These are phyloP conservation scores for Ditula angustiorana DNA, from an alignment of 2,888 invertebrate species.

Conservation along the genomic window DNA sequence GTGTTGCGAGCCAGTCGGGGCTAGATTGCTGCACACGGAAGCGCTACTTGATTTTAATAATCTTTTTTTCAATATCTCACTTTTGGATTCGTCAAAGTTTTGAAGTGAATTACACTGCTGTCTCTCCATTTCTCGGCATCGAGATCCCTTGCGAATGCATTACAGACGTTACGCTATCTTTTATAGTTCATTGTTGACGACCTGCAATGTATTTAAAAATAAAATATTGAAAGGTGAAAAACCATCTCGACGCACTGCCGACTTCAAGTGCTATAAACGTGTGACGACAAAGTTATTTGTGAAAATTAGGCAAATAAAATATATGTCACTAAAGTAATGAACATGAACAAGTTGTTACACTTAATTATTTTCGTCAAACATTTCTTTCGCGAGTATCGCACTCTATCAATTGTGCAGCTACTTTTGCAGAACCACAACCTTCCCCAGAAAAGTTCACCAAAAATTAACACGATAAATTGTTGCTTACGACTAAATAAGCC, in stretches of 20 bases:
- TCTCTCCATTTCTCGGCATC: conserved; percentile 79
- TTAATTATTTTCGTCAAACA: conserved; percentile 57
- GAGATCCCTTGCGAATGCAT: conserved; percentile 70
- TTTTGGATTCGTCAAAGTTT: conserved; percentile 82
- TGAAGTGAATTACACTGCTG: conserved; percentile 81
- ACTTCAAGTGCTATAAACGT: conserved; percentile 47
- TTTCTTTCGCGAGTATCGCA: conserved; percentile 76
- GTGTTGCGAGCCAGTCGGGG: conserved; percentile 70
- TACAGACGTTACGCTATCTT: conserved; percentile 73
- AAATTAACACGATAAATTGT: conserved; percentile 63
- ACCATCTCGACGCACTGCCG: conserved; percentile 56
- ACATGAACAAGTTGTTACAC: conserved; percentile 45
- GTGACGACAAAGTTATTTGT: conserved; percentile 50
- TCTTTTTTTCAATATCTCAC: conserved; percentile 83
- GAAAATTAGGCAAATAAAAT: conserved; percentile 42
- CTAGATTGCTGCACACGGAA: conserved; percentile 61
- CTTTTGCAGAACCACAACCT: conserved; percentile 82
- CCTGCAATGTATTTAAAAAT: conserved; percentile 79
- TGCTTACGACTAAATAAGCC: conserved; percentile 64
- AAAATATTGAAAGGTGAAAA: conserved; percentile 73
- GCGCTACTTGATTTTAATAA: conserved; percentile 74
- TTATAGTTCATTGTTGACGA: conserved; percentile 69
- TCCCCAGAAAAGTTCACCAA: conserved; percentile 79
- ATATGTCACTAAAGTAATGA: conserved; percentile 28
- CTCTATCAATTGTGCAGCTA: conserved; percentile 80